These are phyloP conservation scores for Drosophila phalerata DNA, from an alignment of 2,888 invertebrate genomes.

Conservation along the genomic window DNA sequence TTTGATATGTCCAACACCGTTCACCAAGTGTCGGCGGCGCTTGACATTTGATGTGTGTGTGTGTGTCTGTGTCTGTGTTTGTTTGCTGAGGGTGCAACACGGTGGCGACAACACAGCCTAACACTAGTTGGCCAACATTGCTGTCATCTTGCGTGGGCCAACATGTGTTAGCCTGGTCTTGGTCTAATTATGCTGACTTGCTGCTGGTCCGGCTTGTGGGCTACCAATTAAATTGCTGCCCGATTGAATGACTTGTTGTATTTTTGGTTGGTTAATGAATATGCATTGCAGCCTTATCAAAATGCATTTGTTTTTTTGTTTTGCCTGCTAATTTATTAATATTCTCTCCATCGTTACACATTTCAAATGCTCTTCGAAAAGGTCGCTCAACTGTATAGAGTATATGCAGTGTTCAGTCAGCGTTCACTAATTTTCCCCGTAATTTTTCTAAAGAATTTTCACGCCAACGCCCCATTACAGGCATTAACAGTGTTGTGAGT, in stretches of 20 bases:
- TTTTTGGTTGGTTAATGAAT: constrained; percentile 15
- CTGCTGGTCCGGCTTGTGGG: constrained; percentile 27
- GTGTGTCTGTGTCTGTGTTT: constrained; percentile 17
- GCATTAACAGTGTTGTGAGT: constrained; percentile 56
- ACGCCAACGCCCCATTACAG: constrained; percentile 74
- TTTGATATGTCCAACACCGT: constrained; percentile 30
- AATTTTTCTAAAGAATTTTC: constrained; percentile 72
- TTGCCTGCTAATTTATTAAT: constrained; percentile 35
- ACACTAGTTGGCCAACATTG: constrained; percentile 20
- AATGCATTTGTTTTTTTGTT: constrained; percentile 31
- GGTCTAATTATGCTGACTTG: constrained; percentile 76
- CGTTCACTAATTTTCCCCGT: constrained; percentile 61
- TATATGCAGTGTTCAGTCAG: constrained; percentile 37
- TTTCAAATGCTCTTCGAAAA: constrained; percentile 17
- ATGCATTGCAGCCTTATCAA: constrained; percentile 17
- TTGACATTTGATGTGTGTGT: constrained; percentile 43
- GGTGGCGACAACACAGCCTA: constrained; percentile 16
- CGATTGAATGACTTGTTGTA: constrained; percentile 27
- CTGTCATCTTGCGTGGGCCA: constrained; percentile 55
- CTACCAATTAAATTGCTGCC: constrained; percentile 23
- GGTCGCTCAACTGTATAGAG: constrained; percentile 49
- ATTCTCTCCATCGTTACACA: not conserved
- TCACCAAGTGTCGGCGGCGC: constrained; percentile 30
- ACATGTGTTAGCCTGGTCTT: constrained; percentile 60
- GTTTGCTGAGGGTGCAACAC: constrained; percentile 55